Evolutionary conservation across 64 coral and sea anemone genomes (phyloP), one percentile per base, ranked within the genome.

Genomic region (Actinia equina): DNA sequence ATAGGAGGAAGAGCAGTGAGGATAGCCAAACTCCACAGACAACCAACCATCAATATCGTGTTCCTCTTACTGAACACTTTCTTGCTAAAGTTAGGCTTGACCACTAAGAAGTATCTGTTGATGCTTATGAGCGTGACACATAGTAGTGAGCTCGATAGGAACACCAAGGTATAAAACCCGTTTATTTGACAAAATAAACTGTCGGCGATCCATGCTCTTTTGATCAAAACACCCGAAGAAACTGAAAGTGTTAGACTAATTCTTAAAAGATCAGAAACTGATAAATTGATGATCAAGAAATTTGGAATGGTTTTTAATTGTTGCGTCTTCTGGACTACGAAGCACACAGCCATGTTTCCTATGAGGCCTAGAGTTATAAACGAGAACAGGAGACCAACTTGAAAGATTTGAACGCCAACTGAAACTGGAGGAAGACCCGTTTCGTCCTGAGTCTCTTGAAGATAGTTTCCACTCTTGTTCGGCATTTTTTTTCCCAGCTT

Each of bases 61-160:
- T 88, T 82, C 20, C 15, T 88, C 19, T 83, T 62, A 51, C 76
- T 92, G 81, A 92, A 95, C 61, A 92, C 54, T 23, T 46, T 71
- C n/a, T 84, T 80, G 42, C 79, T 89, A 37, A 86, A 88, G 63
- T 81, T 89, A 45, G 83, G 59, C 0, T 59, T 80, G 2, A 95
- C 90, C 53, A 95, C 84, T 23, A 92, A 58, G 22, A 89, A 87
- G 43, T 93, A 96, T 58, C 91, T 87, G 83, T 96, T 96, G 13
- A 89, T 69, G 23, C 91, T 96, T 37, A 96, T 96, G 5, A 88
- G n/a, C 41, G 94, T 93, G 17, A 96, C 91, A 17, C 91, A 90
- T 69, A 96, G 80, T 3, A 96, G 26, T 37, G 94, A 96, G 0
- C 83, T 87, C 3, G 92, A 86, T 0, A 96, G 58, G 18, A 96